A percentile compares a stretch with the other conserved stretches of the same genome.
Evolutionary conservation across 2,113 vertebrate genomes (phyloP).

Genomic region (Pelobates fuscus): DNA sequence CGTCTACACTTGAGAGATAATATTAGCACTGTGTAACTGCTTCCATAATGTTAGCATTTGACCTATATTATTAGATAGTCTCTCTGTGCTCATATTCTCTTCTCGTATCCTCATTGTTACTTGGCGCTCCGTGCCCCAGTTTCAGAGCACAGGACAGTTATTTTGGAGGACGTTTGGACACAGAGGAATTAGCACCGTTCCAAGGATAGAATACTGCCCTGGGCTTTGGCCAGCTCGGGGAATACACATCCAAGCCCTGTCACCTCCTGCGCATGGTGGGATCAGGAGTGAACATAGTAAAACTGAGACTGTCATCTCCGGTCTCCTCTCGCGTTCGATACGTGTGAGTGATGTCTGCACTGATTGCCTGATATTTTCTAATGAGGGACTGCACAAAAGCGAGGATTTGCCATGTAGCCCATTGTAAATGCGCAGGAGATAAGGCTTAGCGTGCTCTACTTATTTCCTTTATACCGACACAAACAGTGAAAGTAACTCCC

Average conservation of each 20-base stretch:
- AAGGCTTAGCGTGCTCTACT: background rate
- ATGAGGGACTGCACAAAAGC: slow-evolving; percentile 12
- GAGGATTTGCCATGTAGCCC: background rate
- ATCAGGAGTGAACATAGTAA: slow-evolving; percentile 14
- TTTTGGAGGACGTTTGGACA: slow-evolving; percentile 39
- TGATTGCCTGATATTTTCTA: background rate
- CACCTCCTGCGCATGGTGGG: slow-evolving; percentile 17
- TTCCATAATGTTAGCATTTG: background rate
- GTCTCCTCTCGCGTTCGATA: slow-evolving; percentile 1
- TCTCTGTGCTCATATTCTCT: slow-evolving; percentile 1
- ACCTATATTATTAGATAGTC: slow-evolving; percentile 33
- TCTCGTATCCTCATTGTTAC: background rate
- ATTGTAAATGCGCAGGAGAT: background rate
- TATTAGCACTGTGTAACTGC: slow-evolving; percentile 9
- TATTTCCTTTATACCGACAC: background rate
- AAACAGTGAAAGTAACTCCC: slow-evolving; percentile 4
- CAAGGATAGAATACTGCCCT: slow-evolving; percentile 44
- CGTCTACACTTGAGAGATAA: background rate
- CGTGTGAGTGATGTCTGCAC: slow-evolving; percentile 21
- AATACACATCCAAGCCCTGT: slow-evolving; percentile 43
- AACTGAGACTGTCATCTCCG: slow-evolving; percentile 31
- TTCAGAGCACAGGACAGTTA: slow-evolving; percentile 29
- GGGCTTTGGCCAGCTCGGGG: slow-evolving; percentile 39
- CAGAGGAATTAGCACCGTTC: slow-evolving; percentile 43
- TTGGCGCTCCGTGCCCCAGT: slow-evolving; percentile 19